Conservation (phyloP, 1,140 invertebrate genomes). For the Octopus sinensis region DNA sequence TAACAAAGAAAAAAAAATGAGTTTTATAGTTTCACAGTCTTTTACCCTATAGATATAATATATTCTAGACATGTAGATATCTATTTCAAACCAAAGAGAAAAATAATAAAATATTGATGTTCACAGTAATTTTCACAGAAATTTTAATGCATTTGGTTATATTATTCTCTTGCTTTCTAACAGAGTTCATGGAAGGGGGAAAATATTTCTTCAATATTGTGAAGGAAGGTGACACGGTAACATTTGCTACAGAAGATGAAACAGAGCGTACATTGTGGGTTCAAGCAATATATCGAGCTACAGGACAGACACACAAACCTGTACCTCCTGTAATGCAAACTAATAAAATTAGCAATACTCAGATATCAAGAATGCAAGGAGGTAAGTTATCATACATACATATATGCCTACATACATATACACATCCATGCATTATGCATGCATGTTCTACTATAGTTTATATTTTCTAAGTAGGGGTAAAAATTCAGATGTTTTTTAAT, state of each 20-base stretch:
- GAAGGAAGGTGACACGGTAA: slow-evolving; percentile 93
- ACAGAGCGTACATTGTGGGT: slow-evolving; percentile 98
- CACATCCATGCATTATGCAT: no score
- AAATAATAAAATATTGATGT: no score
- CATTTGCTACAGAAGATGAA: slow-evolving; percentile 96
- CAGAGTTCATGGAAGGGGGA: slow-evolving; percentile 62
- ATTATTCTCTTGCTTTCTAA: slow-evolving; percentile 37
- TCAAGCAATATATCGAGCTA: slow-evolving; percentile 91
- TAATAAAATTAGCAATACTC: slow-evolving; percentile 54
- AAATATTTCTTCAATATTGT: slow-evolving; percentile 88
- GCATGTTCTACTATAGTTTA: no score
- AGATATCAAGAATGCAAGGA: slow-evolving; percentile 82
- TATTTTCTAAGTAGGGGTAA: no score
- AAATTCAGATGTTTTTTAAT: no score
- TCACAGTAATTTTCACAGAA: no score
- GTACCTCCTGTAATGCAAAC: slow-evolving; percentile 69
- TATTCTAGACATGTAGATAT: no score
- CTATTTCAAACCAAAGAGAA: no score
- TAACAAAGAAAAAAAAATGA: no score
- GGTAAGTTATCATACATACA: slow-evolving; percentile 58
- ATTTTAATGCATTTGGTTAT: not conserved
- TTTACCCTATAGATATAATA: no score
- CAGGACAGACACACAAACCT: slow-evolving; percentile 97
- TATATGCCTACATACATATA: no score
- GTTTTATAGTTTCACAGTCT: no score